Percentiles rank a stretch among this genome's conserved stretches.
Conservation (phyloP, 2,797 vertebrate species). For the Anguilla marmorata region DNA sequence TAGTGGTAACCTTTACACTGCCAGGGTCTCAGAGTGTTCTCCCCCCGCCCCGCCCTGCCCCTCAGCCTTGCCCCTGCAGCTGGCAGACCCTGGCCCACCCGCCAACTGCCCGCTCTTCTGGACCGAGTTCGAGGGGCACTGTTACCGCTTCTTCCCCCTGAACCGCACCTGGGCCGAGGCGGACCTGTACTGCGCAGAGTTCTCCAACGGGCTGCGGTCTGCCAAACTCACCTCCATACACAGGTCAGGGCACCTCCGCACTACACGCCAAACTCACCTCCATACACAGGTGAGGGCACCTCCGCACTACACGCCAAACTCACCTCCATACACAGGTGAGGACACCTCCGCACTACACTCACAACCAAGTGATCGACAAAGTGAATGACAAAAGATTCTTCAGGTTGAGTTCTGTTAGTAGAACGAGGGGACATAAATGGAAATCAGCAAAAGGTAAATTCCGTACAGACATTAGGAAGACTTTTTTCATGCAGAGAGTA, state of each 20-base stretch:
- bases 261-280: constrained; percentile 43
- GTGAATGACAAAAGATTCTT: too few species aligned
- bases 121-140: constrained; percentile 76
- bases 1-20: neutral
- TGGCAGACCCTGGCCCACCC: constrained; percentile 63
- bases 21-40: neutral
- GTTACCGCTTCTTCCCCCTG: constrained; percentile 77
- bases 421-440: too few species aligned
- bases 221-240: constrained; percentile 79
- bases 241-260: constrained; percentile 72
- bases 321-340: too few species aligned
- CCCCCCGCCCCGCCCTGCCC: constrained; percentile 35
- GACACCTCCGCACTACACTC: too few species aligned
- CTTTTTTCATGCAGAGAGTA: too few species aligned
- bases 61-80: constrained; percentile 64
- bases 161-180: constrained; percentile 79
- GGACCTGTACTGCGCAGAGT: constrained; percentile 73
- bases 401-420: too few species aligned
- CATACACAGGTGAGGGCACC: too few species aligned
- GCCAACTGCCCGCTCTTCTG: constrained; percentile 78
- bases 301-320: too few species aligned
- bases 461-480: too few species aligned
- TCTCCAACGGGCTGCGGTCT: constrained; percentile 75
- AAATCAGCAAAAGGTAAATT: too few species aligned
- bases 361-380: too few species aligned